These are phyloP conservation scores for Drosophila ironensis DNA, from an alignment of 1,140 invertebrate genomes.

Conservation along the genomic window DNA sequence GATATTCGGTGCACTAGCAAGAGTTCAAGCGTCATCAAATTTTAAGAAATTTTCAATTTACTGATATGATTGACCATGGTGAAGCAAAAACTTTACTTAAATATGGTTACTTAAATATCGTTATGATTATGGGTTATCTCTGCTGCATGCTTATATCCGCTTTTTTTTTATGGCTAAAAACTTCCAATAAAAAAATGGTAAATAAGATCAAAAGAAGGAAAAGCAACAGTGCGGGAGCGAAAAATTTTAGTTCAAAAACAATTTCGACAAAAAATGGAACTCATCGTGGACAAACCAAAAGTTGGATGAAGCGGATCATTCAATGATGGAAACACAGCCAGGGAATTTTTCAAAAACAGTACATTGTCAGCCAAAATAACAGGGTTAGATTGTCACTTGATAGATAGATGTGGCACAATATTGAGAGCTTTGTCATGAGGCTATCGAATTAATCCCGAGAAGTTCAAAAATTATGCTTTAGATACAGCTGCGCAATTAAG, in stretches of 20 bases:
- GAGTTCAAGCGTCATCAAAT: background rate
- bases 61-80: too few species aligned
- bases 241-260: background rate
- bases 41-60: background rate
- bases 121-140: background rate
- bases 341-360: too few species aligned
- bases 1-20: too few species aligned
- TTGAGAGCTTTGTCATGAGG: constrained; percentile 6
- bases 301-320: background rate
- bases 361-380: background rate
- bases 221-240: background rate
- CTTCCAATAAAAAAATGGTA: background rate
- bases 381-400: background rate
- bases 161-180: too few species aligned
- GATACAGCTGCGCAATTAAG: background rate
- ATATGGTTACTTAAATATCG: background rate
- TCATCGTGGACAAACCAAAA: background rate
- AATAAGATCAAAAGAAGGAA: background rate
- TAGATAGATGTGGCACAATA: background rate
- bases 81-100: background rate
- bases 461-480: constrained; percentile 1
- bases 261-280: background rate
- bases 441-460: background rate
- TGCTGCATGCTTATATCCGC: background rate
- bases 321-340: too few species aligned